Evolutionary conservation across 2,888 invertebrate species (phyloP), one percentile per base, ranked within the genome.

Genomic region (Coleophora deauratella): DNA sequence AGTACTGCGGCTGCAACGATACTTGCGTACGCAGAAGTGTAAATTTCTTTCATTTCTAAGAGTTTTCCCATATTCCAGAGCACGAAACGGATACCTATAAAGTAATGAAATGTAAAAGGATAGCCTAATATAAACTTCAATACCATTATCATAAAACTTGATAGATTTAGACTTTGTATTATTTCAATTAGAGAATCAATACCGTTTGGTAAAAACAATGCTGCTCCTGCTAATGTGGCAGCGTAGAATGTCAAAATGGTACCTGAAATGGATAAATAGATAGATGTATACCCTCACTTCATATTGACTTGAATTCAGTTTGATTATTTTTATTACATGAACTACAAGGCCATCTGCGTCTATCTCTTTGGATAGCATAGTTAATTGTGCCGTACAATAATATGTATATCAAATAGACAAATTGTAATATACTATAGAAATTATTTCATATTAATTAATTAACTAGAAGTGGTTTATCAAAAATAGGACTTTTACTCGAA

Each of bases 71-170:
- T 42, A 21, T 72, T 77, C 67, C 70, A 81, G 9, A 59, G 50
- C n/a, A 62, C 54, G 42, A 70, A 81, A 9, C 82, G 53, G 0
- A 81, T 54, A 0, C 74, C 82, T 37, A 68, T 74, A 32, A 59
- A 70, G 45, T 79, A 82, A 45, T 82, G 82, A 41, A 54, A 81
- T 0, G 51, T 47, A 35, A 81, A 82, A 0, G 78, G 77, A 0
- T 49, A 48, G 0, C 72, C 78, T 0, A 74, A 0, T 0, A 67
- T 1, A 0, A 75, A n/a, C 51, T 82, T 82, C 1, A 75, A 12
- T 0, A 72, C 0, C 3, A 74, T 48, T 14, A 66, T 49, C 0
- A 48, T 21, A 0, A 55, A 12, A 1, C 47, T 10, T 0, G 68
- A 61, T 1, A 82, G 27, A 35, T 79, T 57, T 9, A 80, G 41